Evolutionary conservation across 2,888 invertebrate genomes (phyloP).

Genomic region (Eupithecia vulgata): DNA sequence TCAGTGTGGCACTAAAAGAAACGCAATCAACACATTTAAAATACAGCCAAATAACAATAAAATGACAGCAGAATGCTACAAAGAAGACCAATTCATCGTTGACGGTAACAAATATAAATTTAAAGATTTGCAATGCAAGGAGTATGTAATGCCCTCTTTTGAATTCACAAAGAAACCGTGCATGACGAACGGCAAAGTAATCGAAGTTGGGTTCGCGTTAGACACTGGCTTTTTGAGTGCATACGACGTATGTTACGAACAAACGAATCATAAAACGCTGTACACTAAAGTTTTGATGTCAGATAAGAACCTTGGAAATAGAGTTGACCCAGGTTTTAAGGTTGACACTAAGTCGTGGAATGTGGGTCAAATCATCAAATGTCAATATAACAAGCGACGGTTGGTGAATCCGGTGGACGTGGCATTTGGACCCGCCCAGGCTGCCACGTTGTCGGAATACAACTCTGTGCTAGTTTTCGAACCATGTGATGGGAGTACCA

Average conservation of each 20-base stretch:
- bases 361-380: constrained; percentile 7
- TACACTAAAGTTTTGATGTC: constrained; percentile 26
- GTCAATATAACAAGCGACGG: constrained; percentile 23
- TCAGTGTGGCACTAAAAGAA: constrained; percentile 28
- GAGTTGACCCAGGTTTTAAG: constrained; percentile 16
- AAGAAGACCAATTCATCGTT: constrained; percentile 36
- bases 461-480: constrained; percentile 34
- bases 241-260: constrained; percentile 37
- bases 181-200: constrained; percentile 19
- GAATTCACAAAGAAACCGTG: constrained; percentile 22
- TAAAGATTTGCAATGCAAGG: constrained; percentile 35
- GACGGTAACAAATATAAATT: constrained; percentile 33
- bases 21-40: constrained; percentile 32
- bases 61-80: constrained; percentile 36
- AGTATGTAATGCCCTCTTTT: constrained; percentile 23
- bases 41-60: constrained; percentile 20
- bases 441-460: constrained; percentile 22
- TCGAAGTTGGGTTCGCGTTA: constrained; percentile 34
- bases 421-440: constrained; percentile 32
- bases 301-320: constrained; percentile 21
- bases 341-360: constrained; percentile 6
- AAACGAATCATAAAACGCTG: constrained; percentile 15
- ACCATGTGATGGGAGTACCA: constrained; percentile 29
- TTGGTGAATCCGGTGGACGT: constrained; percentile 23
- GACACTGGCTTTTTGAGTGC: constrained; percentile 27